Evolutionary conservation across 2,113 vertebrate species (phyloP).

Genomic region (Gallinago jamesoni): DNA sequence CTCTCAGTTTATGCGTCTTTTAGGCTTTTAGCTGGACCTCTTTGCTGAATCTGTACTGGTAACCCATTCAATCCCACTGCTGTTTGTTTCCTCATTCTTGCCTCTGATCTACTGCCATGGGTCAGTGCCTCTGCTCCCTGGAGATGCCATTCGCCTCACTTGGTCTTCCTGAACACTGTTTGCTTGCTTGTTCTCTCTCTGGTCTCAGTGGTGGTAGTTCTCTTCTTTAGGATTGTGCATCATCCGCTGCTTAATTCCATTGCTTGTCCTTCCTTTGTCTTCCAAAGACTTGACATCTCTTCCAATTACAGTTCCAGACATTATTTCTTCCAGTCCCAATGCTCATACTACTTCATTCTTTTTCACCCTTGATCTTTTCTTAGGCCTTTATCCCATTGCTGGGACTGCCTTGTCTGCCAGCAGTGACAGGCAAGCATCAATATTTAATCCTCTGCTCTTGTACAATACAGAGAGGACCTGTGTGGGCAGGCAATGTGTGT

Average conservation of each 20-base stretch:
- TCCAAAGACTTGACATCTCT: background rate
- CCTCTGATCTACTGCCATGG: background rate
- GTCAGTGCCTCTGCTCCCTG: background rate
- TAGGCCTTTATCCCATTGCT: background rate
- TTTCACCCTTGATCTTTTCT: background rate
- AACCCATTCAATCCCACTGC: background rate
- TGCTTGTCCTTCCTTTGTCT: background rate
- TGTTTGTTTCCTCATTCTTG: background rate
- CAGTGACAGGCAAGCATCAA: background rate
- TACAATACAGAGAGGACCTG: background rate
- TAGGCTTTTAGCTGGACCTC: background rate
- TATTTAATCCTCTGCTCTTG: background rate
- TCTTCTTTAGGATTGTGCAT: background rate
- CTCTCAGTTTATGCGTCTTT: background rate
- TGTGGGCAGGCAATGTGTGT: background rate
- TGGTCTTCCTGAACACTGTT: background rate
- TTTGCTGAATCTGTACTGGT: background rate
- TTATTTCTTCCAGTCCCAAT: background rate
- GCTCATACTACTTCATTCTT: background rate
- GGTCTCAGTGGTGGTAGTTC: background rate
- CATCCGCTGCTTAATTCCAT: background rate
- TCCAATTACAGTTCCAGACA: background rate
- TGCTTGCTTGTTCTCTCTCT: accelerated
- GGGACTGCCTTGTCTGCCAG: background rate
- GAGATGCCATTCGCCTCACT: background rate